phyloP scores from a whole-genome alignment of 2,888 invertebrate species.

The Bimastos eiseni region DNA sequence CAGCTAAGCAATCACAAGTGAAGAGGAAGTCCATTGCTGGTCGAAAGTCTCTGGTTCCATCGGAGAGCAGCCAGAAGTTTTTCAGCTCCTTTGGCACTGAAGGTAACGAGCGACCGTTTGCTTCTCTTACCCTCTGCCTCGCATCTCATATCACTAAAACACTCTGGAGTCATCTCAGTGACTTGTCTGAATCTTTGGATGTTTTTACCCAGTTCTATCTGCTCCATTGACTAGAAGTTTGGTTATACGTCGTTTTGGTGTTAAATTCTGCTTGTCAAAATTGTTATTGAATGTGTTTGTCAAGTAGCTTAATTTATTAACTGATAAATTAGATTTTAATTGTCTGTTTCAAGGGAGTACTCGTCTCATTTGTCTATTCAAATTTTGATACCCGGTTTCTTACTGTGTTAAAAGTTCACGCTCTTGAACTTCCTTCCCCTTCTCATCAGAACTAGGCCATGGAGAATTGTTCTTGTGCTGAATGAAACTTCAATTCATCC shows the following conservation, averaged over 20 bases:
- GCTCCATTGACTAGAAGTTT: background rate
- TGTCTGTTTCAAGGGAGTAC: too few species aligned
- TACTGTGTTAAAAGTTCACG: too few species aligned
- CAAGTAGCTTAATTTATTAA: too few species aligned
- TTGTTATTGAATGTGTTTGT: too few species aligned
- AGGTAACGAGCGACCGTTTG: background rate
- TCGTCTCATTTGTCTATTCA: too few species aligned
- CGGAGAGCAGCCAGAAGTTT: constrained; percentile 9
- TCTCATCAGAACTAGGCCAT: too few species aligned
- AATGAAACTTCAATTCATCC: too few species aligned
- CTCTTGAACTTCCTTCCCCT: too few species aligned
- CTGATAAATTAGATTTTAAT: too few species aligned
- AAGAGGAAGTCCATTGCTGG: constrained; percentile 40
- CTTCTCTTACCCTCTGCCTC: background rate
- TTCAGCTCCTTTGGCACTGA: background rate
- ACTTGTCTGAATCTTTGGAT: background rate
- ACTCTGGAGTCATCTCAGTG: background rate
- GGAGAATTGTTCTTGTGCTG: too few species aligned
- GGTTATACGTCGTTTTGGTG: background rate
- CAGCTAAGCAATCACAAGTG: constrained; percentile 42
- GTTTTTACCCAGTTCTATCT: background rate
- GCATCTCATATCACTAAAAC: background rate
- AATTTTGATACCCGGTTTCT: too few species aligned
- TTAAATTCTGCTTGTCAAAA: background rate
- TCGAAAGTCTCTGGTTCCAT: constrained; percentile 30